Evolutionary conservation across 2,797 vertebrate genomes (phyloP).

Genomic region (Sebastes cheni): DNA sequence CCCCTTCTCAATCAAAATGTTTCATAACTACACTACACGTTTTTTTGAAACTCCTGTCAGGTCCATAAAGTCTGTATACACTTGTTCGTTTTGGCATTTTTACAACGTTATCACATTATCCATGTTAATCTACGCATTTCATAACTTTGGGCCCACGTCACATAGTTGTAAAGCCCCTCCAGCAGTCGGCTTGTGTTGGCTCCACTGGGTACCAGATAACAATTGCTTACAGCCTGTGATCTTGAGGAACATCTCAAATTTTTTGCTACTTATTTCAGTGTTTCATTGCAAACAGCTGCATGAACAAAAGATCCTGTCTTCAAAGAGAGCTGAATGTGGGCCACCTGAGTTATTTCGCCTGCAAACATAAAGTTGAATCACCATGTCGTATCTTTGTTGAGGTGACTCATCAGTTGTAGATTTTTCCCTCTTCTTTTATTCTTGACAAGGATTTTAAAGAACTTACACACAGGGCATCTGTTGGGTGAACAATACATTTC

Average conservation of each 20-base stretch:
- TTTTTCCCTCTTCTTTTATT: constrained; percentile 18
- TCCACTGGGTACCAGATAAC: constrained; percentile 35
- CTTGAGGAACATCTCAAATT: constrained; percentile 46
- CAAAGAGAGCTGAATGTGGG: constrained; percentile 51
- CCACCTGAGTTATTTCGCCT: constrained; percentile 60
- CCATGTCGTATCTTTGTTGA: constrained; percentile 18
- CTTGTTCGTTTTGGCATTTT: background rate
- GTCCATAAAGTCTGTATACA: background rate
- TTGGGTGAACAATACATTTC: constrained; percentile 11
- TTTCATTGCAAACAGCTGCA: constrained; percentile 58
- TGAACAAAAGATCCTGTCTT: constrained; percentile 61
- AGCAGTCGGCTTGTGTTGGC: constrained; percentile 3
- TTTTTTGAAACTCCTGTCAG: background rate
- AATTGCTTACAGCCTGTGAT: constrained; percentile 32
- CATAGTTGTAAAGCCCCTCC: constrained; percentile 16
- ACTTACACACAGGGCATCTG: constrained; percentile 17
- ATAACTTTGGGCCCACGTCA: constrained; percentile 5
- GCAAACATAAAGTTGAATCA: constrained; percentile 60
- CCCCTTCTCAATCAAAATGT: background rate
- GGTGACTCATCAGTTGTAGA: constrained; percentile 55
- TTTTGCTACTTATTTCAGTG: constrained; percentile 41
- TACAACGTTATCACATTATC: background rate
- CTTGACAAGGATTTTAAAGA: constrained; percentile 10
- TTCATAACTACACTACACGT: background rate
- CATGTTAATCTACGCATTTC: constrained; percentile 2